Conservation (phyloP, 1,140 invertebrate species). For the Achroia grisella region DNA sequence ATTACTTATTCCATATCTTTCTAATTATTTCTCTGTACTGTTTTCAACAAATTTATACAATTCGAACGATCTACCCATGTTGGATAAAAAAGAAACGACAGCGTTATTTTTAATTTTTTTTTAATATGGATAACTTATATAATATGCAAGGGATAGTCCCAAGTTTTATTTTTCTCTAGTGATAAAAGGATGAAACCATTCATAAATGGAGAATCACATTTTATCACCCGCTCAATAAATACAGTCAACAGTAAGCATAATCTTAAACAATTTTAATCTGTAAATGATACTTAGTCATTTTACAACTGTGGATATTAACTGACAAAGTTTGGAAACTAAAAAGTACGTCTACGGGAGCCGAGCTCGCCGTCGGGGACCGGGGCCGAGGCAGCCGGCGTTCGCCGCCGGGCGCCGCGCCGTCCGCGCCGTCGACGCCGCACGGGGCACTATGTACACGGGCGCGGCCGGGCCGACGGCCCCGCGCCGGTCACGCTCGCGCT, state of each 20-base stretch:
- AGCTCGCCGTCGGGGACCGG: constrained; percentile 2
- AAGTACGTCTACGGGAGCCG: constrained; percentile 21
- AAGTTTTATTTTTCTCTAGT: constrained; percentile 60
- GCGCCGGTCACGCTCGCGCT: constrained; percentile 57
- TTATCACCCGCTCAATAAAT: constrained; percentile 70
- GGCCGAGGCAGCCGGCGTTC: constrained; percentile 1
- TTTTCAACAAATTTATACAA: no score
- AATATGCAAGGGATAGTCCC: constrained; percentile 70
- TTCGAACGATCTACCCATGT: no score
- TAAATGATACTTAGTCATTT: constrained; percentile 65
- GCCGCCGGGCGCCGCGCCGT: constrained; percentile 6
- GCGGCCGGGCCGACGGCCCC: constrained; percentile 37
- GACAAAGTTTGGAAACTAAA: constrained; percentile 44
- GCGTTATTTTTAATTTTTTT: constrained; percentile 63
- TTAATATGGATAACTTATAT: constrained; percentile 73
- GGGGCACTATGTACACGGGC: neutral
- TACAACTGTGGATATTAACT: constrained; percentile 40
- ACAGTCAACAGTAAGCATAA: constrained; percentile 73
- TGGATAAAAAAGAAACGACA: neutral
- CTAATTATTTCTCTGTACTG: no score
- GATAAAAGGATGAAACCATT: constrained; percentile 69
- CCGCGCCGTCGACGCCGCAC: constrained; percentile 16
- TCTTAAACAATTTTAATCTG: constrained; percentile 63
- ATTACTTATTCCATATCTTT: no score
- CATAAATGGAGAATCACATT: constrained; percentile 68